Evolutionary conservation across 2,888 invertebrate genomes (phyloP), one percentile per base, ranked within the genome.

Genomic region (Thecocarcelia acutangulata): DNA sequence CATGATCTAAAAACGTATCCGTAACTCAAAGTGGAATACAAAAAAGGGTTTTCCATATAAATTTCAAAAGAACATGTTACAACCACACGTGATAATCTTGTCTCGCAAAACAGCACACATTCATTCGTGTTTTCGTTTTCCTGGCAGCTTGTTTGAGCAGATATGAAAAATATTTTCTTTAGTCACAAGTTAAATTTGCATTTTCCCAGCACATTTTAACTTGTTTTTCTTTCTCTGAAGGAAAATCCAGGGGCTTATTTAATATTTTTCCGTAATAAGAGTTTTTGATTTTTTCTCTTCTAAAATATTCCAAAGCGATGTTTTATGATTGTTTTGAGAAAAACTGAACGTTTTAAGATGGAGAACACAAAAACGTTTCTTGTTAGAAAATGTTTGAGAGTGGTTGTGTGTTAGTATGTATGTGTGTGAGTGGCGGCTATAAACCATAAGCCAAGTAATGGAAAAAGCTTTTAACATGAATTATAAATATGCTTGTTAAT

Each of bases 381-480:
- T 58, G 44, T 42, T 58, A 11, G 40, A 69, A 50, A 24, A 11
- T 4, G 19, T 50, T 17, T 59, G 24, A 17, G 33, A 40, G 17
- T 6, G 6, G 3, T 15, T 48, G 42, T 11, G 28, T 50, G 50
- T 59, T 42, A 3, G 24, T 24, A 9, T 9, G 46, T 28, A 12
- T 21, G 9, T 37, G 37, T 56, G 28, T 52, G 13, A 17, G n/a
- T 17, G 50, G 50, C 40, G 63, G 78, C 64, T 78, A 63, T 80
- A 77, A 78, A 81, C 74, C 75, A 80, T 81, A 84, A 86, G 85
- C 85, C 86, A 87, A 87, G 87, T 66, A 87, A 89, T 89, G 87
- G 87, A 87, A 88, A 88, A 89, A 89, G 88, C 88, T 89, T 89
- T 89, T 89, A 89, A 87, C 85, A 87, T 89, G 83, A 87, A 89